phyloP scores from a whole-genome alignment of 2,797 vertebrate genomes.

The Phoebastria nigripes region DNA sequence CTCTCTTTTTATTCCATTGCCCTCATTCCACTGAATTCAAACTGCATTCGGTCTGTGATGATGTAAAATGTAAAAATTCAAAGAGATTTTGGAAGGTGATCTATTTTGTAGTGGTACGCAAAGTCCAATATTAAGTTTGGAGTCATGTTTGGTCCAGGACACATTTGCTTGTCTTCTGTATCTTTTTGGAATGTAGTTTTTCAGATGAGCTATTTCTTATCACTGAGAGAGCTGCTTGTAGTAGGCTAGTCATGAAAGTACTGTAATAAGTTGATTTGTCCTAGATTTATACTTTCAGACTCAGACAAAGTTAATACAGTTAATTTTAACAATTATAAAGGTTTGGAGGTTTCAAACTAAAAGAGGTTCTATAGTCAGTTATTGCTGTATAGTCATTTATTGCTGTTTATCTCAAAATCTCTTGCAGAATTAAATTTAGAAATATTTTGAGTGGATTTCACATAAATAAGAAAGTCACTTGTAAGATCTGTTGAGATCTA shows the following conservation, averaged over 20 bases:
- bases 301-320: background rate
- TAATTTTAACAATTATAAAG: background rate
- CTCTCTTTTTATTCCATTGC: background rate
- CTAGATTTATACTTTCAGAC: background rate
- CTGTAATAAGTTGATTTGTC: background rate
- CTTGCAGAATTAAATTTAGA: background rate
- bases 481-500: background rate
- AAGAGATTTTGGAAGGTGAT: background rate
- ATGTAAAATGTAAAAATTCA: background rate
- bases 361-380: background rate
- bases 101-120: background rate
- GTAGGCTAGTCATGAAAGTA: background rate
- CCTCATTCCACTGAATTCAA: background rate
- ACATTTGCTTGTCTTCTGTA: background rate
- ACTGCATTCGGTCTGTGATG: accelerated
- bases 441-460: background rate
- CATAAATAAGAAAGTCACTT: background rate
- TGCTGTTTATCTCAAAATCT: background rate
- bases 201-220: background rate
- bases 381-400: background rate
- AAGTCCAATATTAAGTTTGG: background rate
- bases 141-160: background rate
- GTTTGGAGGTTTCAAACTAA: background rate
- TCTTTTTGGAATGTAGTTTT: background rate
- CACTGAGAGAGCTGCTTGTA: background rate